Base-by-base conservation (phyloP, 2,113 vertebrate genomes). In the Craseonycteris thonglongyai region DNA sequence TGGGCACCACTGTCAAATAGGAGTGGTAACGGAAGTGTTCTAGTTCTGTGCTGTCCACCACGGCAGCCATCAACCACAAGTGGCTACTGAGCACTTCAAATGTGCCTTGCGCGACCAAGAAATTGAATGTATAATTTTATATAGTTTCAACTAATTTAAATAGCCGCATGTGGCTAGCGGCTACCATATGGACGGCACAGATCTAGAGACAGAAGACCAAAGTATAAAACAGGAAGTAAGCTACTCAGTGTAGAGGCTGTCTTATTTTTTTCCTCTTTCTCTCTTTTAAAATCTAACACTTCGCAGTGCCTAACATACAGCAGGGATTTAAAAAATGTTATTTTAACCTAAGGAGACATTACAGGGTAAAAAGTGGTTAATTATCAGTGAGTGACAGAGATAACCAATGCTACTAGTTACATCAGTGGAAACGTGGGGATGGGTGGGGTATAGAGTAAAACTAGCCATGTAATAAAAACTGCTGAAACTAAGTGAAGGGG, bases 391-490 rank as follows among this genome's bases (percentile, higher is more conserved):
- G n/a, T 6, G 18, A 35, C 2, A 42, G 18, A 42, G 4, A 61
- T 26, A 83, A 63, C 2, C 51, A 26, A 8, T 8, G 28, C 33
- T 59, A 30, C 3, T 51, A 24, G 7, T 47, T 16, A 4, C 4
- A 7, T 51, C 26, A 49, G 28, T 0, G 24, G 68, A 47, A 11
- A 18, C 7, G 6, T 1, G 5, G 24, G 16, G 19, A 6, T 7
- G 10, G 30, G 1, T 7, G 3, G n/a, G 6, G 2, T 1, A 66
- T 1, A n/a, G 49, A 26, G 1, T 18, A 45, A 33, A 10, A 40
- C 0, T 38, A 22, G 51, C 21, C 8, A 2, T 1, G 16, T 9
- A 15, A 0, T 28, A 28, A 40, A 12, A 74, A 51, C 35, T 38
- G 42, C 18, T 30, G 12, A 88, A 63, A 54, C 38, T 24, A 30